Evolutionary conservation across 1,140 invertebrate genomes (phyloP).

Genomic region (Ips typographus): DNA sequence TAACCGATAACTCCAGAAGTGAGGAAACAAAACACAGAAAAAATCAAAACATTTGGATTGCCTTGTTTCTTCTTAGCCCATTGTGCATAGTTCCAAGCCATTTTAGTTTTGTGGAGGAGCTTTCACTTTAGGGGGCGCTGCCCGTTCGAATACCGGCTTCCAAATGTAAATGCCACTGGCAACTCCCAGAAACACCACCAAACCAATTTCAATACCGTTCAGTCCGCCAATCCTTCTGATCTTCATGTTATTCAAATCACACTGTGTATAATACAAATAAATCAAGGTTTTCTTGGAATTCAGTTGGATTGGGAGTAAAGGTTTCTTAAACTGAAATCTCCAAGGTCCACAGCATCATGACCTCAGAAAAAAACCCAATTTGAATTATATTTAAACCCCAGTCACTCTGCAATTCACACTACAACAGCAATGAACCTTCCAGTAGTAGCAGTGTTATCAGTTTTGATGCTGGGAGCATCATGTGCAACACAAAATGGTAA

Average conservation of each 20-base stretch:
- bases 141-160: slow-evolving; percentile 24
- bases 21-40: slow-evolving; percentile 6
- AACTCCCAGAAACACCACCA: slow-evolving; percentile 28
- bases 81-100: neutral
- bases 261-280: too few species aligned
- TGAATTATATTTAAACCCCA: neutral
- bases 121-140: too few species aligned
- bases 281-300: neutral
- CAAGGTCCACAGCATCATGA: neutral
- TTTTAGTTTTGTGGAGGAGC: too few species aligned
- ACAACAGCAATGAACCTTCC: neutral
- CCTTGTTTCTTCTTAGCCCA: slow-evolving; percentile 24
- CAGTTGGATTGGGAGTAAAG: neutral
- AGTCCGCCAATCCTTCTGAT: slow-evolving; percentile 8
- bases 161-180: slow-evolving; percentile 35
- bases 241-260: neutral
- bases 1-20: neutral
- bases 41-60: slow-evolving; percentile 13
- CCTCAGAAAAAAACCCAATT: neutral
- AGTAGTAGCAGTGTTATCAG: neutral
- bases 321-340: neutral
- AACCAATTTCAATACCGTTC: slow-evolving; percentile 28
- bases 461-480: neutral
- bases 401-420: neutral
- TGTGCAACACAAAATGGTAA: neutral